Percentiles rank a stretch among this genome's conserved stretches.
Evolutionary conservation across 2,797 vertebrate genomes (phyloP).

Genomic region (Acestrorhynchus altus): DNA sequence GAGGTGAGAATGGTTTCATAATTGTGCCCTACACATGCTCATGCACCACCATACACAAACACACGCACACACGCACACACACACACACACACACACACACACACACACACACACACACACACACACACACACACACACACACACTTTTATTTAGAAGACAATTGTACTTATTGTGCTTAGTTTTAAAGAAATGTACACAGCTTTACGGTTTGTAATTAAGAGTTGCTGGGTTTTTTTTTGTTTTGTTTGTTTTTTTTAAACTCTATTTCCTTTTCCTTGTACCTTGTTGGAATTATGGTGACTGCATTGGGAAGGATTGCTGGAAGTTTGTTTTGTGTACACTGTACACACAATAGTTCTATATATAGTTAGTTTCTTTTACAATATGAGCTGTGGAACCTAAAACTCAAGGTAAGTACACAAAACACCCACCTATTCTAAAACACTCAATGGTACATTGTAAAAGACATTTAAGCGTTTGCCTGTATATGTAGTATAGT

Average conservation of each 20-base stretch:
- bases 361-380: slow-evolving; percentile 19
- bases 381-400: slow-evolving; percentile 1
- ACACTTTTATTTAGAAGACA: too few relatives aligned
- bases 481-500: slow-evolving; percentile 18
- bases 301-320: not conserved
- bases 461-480: slow-evolving; percentile 12
- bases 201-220: too few relatives aligned
- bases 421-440: slow-evolving; percentile 14
- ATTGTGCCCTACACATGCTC: slow-evolving; percentile 57
- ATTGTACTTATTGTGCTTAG: too few relatives aligned
- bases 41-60: slow-evolving; percentile 18
- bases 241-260: not conserved
- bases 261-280: too few relatives aligned
- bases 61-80: too few relatives aligned
- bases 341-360: not conserved
- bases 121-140: too few relatives aligned
- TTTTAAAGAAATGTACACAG: not conserved
- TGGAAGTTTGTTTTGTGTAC: not conserved
- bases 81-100: slow-evolving; percentile 14
- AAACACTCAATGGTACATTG: not conserved
- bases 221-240: not conserved
- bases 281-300: not conserved
- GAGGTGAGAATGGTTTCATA: slow-evolving; percentile 72
- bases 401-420: slow-evolving; percentile 5
- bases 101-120: too few relatives aligned